phyloP scores from a whole-genome alignment of 2,888 invertebrate genomes.

The Drosophila nr. perissopoda region DNA sequence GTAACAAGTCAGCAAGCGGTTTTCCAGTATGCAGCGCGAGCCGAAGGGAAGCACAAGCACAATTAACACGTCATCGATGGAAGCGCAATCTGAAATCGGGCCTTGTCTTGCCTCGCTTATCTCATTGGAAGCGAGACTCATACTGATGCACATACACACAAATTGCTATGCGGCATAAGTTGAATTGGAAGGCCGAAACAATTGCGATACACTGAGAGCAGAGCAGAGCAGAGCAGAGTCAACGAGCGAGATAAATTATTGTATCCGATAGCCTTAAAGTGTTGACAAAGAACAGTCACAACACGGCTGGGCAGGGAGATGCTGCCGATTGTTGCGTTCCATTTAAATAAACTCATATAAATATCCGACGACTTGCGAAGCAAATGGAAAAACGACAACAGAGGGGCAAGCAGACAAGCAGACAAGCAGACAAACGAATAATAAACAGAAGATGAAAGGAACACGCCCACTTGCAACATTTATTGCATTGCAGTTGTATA shows the following conservation, averaged over 20 bases:
- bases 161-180: background rate
- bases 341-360: conserved; percentile 53
- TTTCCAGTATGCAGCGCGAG: conserved; percentile 30
- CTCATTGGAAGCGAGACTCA: conserved; percentile 47
- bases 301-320: background rate
- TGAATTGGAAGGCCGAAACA: conserved; percentile 17
- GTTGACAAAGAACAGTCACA: conserved; percentile 28
- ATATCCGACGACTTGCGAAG: conserved; percentile 44
- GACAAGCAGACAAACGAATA: conserved; percentile 1
- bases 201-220: conserved; percentile 14
- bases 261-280: conserved; percentile 50
- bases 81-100: conserved; percentile 54
- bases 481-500: conserved; percentile 60
- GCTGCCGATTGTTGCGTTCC: conserved; percentile 2
- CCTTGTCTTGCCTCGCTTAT: conserved; percentile 54
- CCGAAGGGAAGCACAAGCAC: conserved; percentile 33
- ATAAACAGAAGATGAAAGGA: background rate
- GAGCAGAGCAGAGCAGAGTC: conserved; percentile 11
- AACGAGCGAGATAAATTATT: conserved; percentile 60
- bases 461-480: conserved; percentile 67
- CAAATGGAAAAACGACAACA: background rate
- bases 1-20: conserved; percentile 45
- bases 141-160: conserved; percentile 11
- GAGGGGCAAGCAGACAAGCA: conserved; percentile 5
- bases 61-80: conserved; percentile 66